Conservation (phyloP, 2,797 vertebrate genomes). For the Hapalemur alaotrensis region DNA sequence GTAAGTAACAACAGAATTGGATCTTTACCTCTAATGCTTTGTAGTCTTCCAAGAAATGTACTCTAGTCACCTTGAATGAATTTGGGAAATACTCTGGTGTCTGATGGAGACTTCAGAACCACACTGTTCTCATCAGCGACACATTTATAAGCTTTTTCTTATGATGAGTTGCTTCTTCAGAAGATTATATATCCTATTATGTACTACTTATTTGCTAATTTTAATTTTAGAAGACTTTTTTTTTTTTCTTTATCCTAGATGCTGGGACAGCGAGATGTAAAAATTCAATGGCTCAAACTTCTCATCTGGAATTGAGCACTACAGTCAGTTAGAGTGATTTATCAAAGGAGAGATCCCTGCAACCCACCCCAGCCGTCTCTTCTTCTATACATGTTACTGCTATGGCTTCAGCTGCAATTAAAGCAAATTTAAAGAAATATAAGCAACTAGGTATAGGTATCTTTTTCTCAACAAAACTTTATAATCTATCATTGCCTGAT, state of each 20-base stretch:
- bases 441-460: not conserved
- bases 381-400: not conserved
- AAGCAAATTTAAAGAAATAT: constrained; percentile 19
- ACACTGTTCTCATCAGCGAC: not conserved
- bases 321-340: not conserved
- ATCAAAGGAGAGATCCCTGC: not conserved
- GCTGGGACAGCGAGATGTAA: not conserved
- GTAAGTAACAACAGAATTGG: not conserved
- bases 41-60: not conserved
- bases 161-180: not conserved
- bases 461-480: constrained; percentile 40
- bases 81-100: not conserved
- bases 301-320: not conserved
- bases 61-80: not conserved
- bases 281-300: not conserved
- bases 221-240: not conserved
- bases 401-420: not conserved
- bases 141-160: not conserved
- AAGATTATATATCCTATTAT: not conserved
- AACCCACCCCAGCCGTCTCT: not conserved
- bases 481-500: not conserved
- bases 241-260: not conserved
- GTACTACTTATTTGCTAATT: not conserved
- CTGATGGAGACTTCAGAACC: not conserved
- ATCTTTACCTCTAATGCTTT: not conserved